These are phyloP conservation scores for Drosophila anomelani DNA, from an alignment of 2,888 invertebrate genomes.

Conservation along the genomic window DNA sequence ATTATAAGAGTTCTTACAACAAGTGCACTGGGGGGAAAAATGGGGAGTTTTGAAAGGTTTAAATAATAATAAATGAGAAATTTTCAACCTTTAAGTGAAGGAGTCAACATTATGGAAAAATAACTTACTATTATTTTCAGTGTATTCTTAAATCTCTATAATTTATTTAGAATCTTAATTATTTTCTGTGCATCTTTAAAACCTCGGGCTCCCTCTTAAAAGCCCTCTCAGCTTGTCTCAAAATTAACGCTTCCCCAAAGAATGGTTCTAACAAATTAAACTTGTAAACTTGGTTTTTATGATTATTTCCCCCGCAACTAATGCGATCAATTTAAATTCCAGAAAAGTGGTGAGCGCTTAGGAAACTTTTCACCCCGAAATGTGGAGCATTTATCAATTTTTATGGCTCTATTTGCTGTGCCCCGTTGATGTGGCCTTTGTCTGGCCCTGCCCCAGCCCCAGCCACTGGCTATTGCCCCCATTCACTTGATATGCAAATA, in stretches of 20 bases:
- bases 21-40: background rate
- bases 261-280: conserved; percentile 30
- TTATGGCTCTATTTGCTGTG: conserved; percentile 67
- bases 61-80: background rate
- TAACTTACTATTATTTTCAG: background rate
- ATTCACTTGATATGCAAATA: conserved; percentile 74
- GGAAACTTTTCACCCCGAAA: conserved; percentile 51
- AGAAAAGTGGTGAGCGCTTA: conserved; percentile 44
- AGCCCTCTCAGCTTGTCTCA: background rate
- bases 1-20: conserved; percentile 18
- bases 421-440: conserved; percentile 20
- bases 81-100: background rate
- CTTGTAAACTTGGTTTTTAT: conserved; percentile 31
- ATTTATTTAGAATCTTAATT: background rate
- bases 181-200: conserved; percentile 4
- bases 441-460: background rate
- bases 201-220: background rate
- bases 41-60: background rate
- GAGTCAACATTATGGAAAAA: too few relatives aligned
- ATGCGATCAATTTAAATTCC: conserved; percentile 43
- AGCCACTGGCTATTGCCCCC: background rate
- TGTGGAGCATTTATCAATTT: conserved; percentile 70
- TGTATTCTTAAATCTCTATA: background rate
- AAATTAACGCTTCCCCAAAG: conserved; percentile 11
- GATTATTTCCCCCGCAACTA: conserved; percentile 38